phyloP scores from a whole-genome alignment of 2,888 invertebrate species.

The Cerceris ruficornis region DNA sequence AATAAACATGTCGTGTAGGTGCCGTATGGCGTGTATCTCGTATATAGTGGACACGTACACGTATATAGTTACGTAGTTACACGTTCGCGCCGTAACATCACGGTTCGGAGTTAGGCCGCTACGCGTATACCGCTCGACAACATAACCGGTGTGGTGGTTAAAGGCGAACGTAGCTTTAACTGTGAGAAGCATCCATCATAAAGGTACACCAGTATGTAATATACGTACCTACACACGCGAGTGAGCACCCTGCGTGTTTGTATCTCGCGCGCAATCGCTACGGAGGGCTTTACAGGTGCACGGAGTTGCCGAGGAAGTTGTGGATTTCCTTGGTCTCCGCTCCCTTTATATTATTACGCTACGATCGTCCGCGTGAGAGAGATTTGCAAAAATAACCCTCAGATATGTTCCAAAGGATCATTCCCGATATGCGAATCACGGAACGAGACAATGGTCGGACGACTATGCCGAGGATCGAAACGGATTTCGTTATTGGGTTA shows the following conservation, averaged over 20 bases:
- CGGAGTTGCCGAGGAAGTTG: constrained; percentile 18
- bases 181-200: constrained; percentile 53
- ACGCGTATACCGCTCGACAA: constrained; percentile 68
- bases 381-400: background rate
- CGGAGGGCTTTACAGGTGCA: constrained; percentile 34
- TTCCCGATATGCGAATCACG: too few relatives aligned
- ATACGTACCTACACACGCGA: constrained; percentile 11
- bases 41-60: background rate
- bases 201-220: constrained; percentile 26
- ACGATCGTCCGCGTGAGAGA: too few relatives aligned
- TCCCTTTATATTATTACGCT: too few relatives aligned
- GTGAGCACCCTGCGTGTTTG: constrained; percentile 13
- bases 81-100: constrained; percentile 20
- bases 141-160: constrained; percentile 69
- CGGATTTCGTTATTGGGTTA: too few relatives aligned
- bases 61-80: constrained; percentile 9
- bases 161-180: constrained; percentile 68
- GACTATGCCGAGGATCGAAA: too few relatives aligned
- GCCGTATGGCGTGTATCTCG: background rate
- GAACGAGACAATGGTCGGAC: too few relatives aligned
- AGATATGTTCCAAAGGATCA: background rate
- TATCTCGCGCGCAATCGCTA: constrained; percentile 25
- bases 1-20: background rate
- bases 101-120: constrained; percentile 49
- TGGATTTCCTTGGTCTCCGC: constrained; percentile 10